Evolutionary conservation across 2,113 vertebrate species (phyloP), one percentile per base, ranked within the genome.

Genomic region (Isurus oxyrinchus): DNA sequence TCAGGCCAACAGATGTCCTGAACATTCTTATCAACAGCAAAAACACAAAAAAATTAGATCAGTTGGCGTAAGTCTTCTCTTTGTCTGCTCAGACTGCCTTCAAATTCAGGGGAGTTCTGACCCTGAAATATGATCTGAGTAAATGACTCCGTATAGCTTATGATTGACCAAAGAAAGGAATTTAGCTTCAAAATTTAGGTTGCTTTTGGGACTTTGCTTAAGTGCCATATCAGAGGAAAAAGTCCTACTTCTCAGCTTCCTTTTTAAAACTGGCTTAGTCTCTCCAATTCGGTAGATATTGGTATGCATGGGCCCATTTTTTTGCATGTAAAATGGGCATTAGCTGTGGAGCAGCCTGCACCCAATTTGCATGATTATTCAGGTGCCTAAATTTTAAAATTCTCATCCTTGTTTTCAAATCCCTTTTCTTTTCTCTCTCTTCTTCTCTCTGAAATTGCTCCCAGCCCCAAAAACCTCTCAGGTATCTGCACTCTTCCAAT

Each of bases 121-220:
- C 59, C 27, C 88, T 91, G 88, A 91, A 59, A 91, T 91, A 59
- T 91, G 88, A 31, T 91, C 88, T 59, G 88, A 5, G 53, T 94
- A 40, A 94, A 94, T 94, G 40, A 44, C 19, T 66, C n/a, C 40
- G 16, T 40, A 44, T 3, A 35, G 27, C n/a, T 94, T 40, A n/a
- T 94, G 27, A 14, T 66, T 35, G 55, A 63, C 57, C 11, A 6
- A n/a, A 93, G 59, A n/a, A 40, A 61, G 57, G 55, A 93, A 63
- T 35, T 63, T 7, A 44, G 6, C 7, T 66, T 63, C 59, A 94
- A 94, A 40, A 19, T 66, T 27, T 94, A 57, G 14, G 59, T 94
- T 94, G 31, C 19, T 66, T 40, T 40, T n/a, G 91, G 31, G 90
- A 40, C 35, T 94, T 94, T 63, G 55, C 57, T 93, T 61, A 63